phyloP scores from a whole-genome alignment of 1,140 invertebrate species.

The Sinella curviseta region DNA sequence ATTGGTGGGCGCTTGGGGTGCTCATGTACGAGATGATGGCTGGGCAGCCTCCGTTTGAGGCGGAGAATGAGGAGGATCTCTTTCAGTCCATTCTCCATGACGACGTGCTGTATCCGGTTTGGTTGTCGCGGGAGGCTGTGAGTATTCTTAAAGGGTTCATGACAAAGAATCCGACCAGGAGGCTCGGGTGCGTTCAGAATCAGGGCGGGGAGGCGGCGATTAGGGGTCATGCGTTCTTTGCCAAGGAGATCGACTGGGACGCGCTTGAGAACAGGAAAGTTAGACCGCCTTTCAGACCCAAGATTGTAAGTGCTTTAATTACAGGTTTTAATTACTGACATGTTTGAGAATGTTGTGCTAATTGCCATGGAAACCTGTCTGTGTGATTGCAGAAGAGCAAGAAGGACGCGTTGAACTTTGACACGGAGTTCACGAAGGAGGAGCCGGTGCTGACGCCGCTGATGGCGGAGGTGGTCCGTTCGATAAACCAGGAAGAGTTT shows the following conservation, averaged over 20 bases:
- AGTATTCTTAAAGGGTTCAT: conserved; percentile 98
- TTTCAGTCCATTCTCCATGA: conserved; percentile 98
- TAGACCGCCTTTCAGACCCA: conserved; percentile 95
- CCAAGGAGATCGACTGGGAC: conserved; percentile 94
- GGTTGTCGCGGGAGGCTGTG: conserved; percentile 94
- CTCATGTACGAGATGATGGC: conserved; percentile 99
- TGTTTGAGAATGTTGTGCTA: background rate
- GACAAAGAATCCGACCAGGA: conserved; percentile 93
- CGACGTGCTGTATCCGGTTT: conserved; percentile 97
- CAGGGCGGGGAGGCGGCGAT: conserved; percentile 84
- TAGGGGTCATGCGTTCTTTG: conserved; percentile 90
- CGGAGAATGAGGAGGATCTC: conserved; percentile 98
- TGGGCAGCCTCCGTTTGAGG: conserved; percentile 98
- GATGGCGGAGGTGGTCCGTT: conserved; percentile 80
- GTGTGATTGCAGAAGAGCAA: conserved; percentile 87
- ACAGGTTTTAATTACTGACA: background rate
- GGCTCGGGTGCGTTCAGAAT: conserved; percentile 81
- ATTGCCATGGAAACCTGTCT: background rate
- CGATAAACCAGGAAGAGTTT: conserved; percentile 98
- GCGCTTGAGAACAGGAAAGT: conserved; percentile 85
- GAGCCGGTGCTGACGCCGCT: conserved; percentile 94
- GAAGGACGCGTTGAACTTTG: conserved; percentile 97
- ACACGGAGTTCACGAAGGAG: conserved; percentile 98
- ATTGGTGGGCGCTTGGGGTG: conserved; percentile 98
- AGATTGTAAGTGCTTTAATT: conserved; percentile 78